These are phyloP conservation scores for Haliclystus octoradiatus DNA, from an alignment of 30 jellyfish, hydroid and myxozoan species.

Conservation along the genomic window DNA sequence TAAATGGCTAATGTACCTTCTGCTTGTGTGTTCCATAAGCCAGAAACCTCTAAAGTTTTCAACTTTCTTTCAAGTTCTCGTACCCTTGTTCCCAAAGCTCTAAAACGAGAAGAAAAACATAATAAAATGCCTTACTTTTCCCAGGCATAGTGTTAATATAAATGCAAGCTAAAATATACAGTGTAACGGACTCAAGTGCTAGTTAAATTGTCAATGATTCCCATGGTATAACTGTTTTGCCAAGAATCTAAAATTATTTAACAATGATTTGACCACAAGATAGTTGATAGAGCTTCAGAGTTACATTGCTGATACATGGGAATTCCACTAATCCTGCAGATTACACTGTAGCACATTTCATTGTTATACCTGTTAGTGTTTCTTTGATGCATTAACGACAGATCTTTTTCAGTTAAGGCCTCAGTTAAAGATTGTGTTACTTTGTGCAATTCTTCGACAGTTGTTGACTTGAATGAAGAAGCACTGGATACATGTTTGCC, in stretches of 20 bases:
- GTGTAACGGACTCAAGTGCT: background rate
- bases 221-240: too few species aligned
- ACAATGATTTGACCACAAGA: too few species aligned
- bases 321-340: too few species aligned
- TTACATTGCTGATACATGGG: too few species aligned
- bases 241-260: too few species aligned
- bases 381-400: slow-evolving; percentile 71
- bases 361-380: slow-evolving; percentile 98
- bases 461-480: slow-evolving; percentile 18
- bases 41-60: slow-evolving; percentile 87
- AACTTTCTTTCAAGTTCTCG: slow-evolving; percentile 79
- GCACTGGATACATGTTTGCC: slow-evolving; percentile 14
- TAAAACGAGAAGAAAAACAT: slow-evolving; percentile 1
- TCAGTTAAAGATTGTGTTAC: slow-evolving; percentile 78
- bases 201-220: too few species aligned
- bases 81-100: slow-evolving; percentile 88
- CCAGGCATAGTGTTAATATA: background rate
- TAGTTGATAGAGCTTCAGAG: too few species aligned
- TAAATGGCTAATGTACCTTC: background rate
- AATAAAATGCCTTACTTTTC: background rate
- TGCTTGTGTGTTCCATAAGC: slow-evolving; percentile 47
- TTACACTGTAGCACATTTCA: too few species aligned
- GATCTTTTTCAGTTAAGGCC: slow-evolving; percentile 68
- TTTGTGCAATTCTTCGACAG: slow-evolving; percentile 66
- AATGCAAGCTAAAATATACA: background rate